Evolutionary conservation across 1,140 invertebrate species (phyloP), one percentile per base, ranked within the genome.

Genomic region (Chlorops oryzae): DNA sequence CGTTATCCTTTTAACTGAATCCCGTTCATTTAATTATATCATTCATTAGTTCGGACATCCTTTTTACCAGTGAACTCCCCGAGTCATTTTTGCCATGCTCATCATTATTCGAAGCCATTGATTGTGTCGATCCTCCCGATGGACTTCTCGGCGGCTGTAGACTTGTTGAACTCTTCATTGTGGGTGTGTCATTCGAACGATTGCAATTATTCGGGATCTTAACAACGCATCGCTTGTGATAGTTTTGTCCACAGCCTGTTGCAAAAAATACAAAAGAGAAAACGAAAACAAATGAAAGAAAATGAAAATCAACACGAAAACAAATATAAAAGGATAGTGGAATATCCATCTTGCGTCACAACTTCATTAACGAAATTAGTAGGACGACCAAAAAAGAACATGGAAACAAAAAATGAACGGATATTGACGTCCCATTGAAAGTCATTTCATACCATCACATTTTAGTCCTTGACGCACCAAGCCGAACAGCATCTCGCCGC

Each of bases 401-500:
- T n/a, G n/a, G n/a, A n/a, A n/a, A n/a, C n/a, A n/a, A n/a, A n/a
- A n/a, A n/a, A n/a, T n/a, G n/a, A n/a, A n/a, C n/a, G n/a, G n/a
- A n/a, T n/a, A n/a, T n/a, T n/a, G n/a, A n/a, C n/a, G n/a, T n/a
- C n/a, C n/a, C n/a, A n/a, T n/a, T n/a, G n/a, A n/a, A n/a, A n/a
- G n/a, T n/a, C 7, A 40, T 20, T 10, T 10, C 62, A 74, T 78
- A 91, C 94, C 95, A 82, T 98, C 95, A 78, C 96, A 99, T 77
- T 99, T 98, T 50, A 99, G 81, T 57, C 96, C 96, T 78, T 99
- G 96, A 49, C 93, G 83, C 35, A 98, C n/a, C n/a, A n/a, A n/a
- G 5, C 96, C 96, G 77, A 98, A 98, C 2, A 99, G 81, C 92
- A 99, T 96, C 80, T 98, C 96, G 40, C 96, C 96, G 77, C 96